phyloP scores from a whole-genome alignment of 2,888 invertebrate species.

The Agrotis exclamationis region DNA sequence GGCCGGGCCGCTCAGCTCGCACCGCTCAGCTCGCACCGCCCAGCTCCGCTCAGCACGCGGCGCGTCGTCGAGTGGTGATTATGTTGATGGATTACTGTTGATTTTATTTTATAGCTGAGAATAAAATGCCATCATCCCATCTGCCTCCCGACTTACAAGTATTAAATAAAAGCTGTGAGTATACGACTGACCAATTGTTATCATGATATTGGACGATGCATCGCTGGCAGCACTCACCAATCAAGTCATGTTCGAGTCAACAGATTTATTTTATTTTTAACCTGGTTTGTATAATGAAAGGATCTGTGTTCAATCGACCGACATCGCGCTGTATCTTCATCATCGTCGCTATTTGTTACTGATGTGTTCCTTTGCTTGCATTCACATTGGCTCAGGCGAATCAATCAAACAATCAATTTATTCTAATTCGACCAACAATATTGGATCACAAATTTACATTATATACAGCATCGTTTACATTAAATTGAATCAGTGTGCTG shows the following conservation, averaged over 20 bases:
- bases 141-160: conserved; percentile 7
- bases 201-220: background rate
- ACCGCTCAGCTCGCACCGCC: background rate
- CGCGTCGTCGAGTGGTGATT: background rate
- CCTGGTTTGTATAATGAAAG: background rate
- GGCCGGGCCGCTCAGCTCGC: background rate
- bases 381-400: background rate
- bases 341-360: background rate
- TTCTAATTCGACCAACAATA: too few species aligned
- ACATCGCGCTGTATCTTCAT: background rate
- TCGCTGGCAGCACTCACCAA: background rate
- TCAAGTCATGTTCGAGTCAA: background rate
- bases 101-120: conserved; percentile 43
- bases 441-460: too few species aligned
- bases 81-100: conserved; percentile 39
- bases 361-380: background rate
- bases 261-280: background rate
- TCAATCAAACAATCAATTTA: too few species aligned
- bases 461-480: too few species aligned
- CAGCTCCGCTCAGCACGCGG: background rate
- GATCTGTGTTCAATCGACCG: background rate
- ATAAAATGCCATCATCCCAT: conserved; percentile 40
- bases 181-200: conserved; percentile 21
- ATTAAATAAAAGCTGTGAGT: conserved; percentile 29
- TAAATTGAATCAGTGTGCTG: too few species aligned